These are phyloP conservation scores for Cephalopachus bancanus DNA, from an alignment of 2,797 vertebrate species.

Conservation along the genomic window DNA sequence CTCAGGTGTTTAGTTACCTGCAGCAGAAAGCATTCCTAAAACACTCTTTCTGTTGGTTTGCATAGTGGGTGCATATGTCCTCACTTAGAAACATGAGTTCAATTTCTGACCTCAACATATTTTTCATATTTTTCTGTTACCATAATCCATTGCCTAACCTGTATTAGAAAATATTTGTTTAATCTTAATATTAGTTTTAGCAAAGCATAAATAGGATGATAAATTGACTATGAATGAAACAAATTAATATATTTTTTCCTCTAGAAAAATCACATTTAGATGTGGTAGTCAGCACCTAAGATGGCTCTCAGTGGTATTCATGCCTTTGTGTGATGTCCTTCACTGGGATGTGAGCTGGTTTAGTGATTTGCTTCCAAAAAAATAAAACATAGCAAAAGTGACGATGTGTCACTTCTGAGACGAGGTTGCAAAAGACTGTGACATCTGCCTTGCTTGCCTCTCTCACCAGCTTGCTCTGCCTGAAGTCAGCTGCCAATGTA, in stretches of 20 bases:
- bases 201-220: slow-evolving; percentile 1
- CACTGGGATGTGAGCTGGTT: not conserved
- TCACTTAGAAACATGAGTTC: slow-evolving; percentile 20
- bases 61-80: not conserved
- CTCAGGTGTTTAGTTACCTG: slow-evolving; percentile 14
- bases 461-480: not conserved
- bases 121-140: not conserved
- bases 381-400: not conserved
- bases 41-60: not conserved
- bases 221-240: not conserved
- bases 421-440: not conserved
- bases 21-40: not conserved
- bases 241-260: not conserved
- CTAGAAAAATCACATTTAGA: slow-evolving; percentile 11
- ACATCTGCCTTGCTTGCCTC: not conserved
- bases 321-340: not conserved
- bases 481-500: not conserved
- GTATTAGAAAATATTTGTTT: slow-evolving; percentile 49
- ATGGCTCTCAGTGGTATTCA: not conserved
- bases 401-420: not conserved
- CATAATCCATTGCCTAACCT: not conserved
- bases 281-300: not conserved
- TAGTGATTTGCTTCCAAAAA: slow-evolving; percentile 23
- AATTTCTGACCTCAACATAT: not conserved
- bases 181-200: slow-evolving; percentile 32